Evolutionary conservation across 2,113 vertebrate species (phyloP), one percentile per base, ranked within the genome.

Genomic region (Vireo altiloquus): DNA sequence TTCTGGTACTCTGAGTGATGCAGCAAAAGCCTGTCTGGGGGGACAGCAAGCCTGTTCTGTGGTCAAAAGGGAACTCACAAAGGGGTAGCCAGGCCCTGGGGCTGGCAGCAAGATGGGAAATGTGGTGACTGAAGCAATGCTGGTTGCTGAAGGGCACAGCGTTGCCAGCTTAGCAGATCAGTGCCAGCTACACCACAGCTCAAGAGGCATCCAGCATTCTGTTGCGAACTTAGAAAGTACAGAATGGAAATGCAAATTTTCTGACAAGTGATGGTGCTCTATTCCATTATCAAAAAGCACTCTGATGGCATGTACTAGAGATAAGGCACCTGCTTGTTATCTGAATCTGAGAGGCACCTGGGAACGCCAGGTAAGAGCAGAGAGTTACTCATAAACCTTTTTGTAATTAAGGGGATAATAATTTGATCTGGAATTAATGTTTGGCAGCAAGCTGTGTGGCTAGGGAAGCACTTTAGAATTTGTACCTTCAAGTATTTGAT

Each of bases 301-400:
- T 78, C 47, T 42, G 39, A 28, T 77, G 47, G 60, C 60, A 87
- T 57, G 56, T 59, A 37, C 56, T 60, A 81, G 64, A 95, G 90
- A 95, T 93, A 94, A 94, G 76, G 40, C 90, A 88, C 79, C 63
- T 91, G 82, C 71, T 90, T 93, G 76, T 96, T 96, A 90, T 93
- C 90, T 86, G 79, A 68, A 40, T 44, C 64, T 76, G 68, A 96
- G 71, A 93, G 68, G 49, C 92, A 78, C 59, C 64, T 89, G 86
- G 89, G 90, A 97, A 81, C 1, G 15, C 53, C 59, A 86, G 71
- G 35, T 60, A 82, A 31, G 42, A 93, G 72, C 53, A 88, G 47
- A 53, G 66, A 89, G 70, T 69, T 92, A 90, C 53, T 91, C 15
- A 5, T n/a, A 68, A 92, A 81, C 27, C 10, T 81, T 85, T 79